phyloP scores from a whole-genome alignment of 2,113 vertebrate genomes.

The Platycercus adscitus region DNA sequence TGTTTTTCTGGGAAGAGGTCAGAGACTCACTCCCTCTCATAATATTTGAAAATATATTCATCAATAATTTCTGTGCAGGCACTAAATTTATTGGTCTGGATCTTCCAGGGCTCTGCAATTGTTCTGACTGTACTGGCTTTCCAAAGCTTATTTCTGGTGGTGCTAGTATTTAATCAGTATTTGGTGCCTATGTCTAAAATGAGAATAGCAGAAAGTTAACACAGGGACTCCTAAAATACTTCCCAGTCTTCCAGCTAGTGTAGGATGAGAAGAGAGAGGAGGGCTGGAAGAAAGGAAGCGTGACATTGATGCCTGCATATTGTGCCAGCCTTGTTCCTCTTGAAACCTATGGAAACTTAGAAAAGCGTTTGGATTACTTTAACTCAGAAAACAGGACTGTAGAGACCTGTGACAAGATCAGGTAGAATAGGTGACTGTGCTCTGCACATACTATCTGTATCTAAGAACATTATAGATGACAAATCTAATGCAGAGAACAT shows the following conservation, averaged over 20 bases:
- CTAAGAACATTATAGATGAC: not conserved
- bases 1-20: not conserved
- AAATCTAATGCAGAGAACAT: not conserved
- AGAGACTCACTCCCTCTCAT: not conserved
- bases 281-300: not conserved
- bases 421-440: not conserved
- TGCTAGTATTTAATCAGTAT: not conserved
- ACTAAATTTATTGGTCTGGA: not conserved
- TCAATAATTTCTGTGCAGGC: not conserved
- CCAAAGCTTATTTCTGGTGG: not conserved
- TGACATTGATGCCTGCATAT: not conserved
- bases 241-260: not conserved
- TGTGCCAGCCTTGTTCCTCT: not conserved
- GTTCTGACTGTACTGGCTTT: not conserved
- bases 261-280: not conserved
- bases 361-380: not conserved
- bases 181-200: not conserved
- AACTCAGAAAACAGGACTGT: not conserved
- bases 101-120: not conserved
- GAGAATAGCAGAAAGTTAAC: not conserved
- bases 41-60: not conserved
- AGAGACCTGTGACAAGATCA: not conserved
- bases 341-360: not conserved
- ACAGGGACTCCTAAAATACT: not conserved
- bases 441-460: not conserved